Conservation (phyloP, 2,888 invertebrate species). For the Cephus spinipes region DNA sequence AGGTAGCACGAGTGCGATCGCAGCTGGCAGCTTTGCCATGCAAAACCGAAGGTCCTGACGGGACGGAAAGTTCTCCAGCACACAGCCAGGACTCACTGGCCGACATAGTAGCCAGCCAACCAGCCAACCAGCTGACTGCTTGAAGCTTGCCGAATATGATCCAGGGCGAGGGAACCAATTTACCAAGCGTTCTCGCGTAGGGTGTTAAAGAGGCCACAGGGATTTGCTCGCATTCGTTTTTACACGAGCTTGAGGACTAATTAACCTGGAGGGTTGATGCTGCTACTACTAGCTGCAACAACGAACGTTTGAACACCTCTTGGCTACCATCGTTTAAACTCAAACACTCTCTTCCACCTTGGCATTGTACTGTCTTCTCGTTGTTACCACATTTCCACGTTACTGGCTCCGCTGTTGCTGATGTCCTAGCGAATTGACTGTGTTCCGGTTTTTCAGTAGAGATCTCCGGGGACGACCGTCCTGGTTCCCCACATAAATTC, state of each 20-base stretch:
- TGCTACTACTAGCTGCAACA: neutral
- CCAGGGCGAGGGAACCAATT: neutral
- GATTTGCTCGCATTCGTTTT: constrained; percentile 3
- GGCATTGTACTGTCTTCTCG: neutral
- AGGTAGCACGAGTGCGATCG: neutral
- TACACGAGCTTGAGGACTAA: constrained; percentile 2
- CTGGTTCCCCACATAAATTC: neutral
- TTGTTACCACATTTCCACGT: neutral
- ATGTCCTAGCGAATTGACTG: neutral
- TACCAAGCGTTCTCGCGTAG: neutral
- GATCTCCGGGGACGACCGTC: neutral
- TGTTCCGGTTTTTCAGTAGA: neutral
- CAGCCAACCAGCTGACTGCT: neutral
- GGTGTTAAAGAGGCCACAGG: neutral
- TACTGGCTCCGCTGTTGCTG: neutral
- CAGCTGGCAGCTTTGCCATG: neutral
- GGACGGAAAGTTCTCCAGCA: neutral
- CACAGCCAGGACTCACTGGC: neutral
- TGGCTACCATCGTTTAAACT: neutral
- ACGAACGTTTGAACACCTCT: neutral
- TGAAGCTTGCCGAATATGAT: neutral
- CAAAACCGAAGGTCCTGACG: neutral
- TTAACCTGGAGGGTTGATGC: neutral
- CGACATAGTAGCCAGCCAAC: neutral
- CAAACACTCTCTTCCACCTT: neutral